Evolutionary conservation across 1,140 invertebrate genomes (phyloP).

Genomic region (Pararge aegeria): DNA sequence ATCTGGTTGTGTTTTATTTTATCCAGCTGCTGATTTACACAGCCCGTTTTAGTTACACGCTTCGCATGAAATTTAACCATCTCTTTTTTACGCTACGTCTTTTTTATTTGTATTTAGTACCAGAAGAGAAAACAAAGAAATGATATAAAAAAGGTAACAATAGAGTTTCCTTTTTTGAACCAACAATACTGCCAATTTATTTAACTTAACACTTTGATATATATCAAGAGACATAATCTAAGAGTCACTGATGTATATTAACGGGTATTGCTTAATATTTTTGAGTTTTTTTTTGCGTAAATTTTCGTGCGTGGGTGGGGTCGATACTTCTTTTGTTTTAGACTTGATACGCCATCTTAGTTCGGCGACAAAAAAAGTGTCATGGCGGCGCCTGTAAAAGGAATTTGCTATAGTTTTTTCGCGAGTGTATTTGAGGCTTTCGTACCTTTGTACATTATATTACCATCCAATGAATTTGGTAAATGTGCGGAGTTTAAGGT

Average conservation of each 20-base stretch:
- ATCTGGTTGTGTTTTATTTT: slow-evolving; percentile 13
- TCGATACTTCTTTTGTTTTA: slow-evolving; percentile 74
- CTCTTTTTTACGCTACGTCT: no score
- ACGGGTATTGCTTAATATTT: neutral
- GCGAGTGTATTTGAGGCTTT: slow-evolving; percentile 24
- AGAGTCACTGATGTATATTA: neutral
- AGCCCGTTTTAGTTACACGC: neutral
- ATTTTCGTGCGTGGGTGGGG: slow-evolving; percentile 58
- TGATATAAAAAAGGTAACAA: no score
- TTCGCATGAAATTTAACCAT: neutral
- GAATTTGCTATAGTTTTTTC: slow-evolving; percentile 59
- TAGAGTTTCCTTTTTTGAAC: no score
- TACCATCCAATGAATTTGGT: neutral
- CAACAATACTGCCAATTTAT: no score
- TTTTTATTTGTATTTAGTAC: no score
- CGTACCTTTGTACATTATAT: neutral
- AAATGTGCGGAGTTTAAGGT: no score
- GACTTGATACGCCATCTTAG: slow-evolving; percentile 70
- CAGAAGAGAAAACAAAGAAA: no score
- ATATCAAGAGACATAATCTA: neutral
- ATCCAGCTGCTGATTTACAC: slow-evolving; percentile 15
- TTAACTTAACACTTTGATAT: no score
- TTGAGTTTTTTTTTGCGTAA: slow-evolving; percentile 19
- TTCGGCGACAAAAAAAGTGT: slow-evolving; percentile 72
- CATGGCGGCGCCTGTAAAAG: slow-evolving; percentile 60